Evolutionary conservation across 2,888 invertebrate genomes (phyloP), one percentile per base, ranked within the genome.

Genomic region (Drosophila quinaria): DNA sequence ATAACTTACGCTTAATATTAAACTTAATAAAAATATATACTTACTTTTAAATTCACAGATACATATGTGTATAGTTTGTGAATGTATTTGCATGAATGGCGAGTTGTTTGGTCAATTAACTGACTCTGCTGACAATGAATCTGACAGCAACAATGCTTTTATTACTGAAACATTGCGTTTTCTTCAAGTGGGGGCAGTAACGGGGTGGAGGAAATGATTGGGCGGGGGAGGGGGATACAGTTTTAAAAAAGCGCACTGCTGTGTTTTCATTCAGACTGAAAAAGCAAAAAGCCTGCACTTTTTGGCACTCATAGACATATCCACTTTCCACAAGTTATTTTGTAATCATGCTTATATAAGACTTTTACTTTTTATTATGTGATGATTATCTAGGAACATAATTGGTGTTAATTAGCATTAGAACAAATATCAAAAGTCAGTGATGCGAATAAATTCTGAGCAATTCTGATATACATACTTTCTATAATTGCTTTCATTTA

Each of bases 241-340:
- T 10, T 51, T 51, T 22, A 47, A 15, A 52, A 81, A 84, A 74
- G 50, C 69, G 62, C 74, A 78, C 49, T 50, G 73, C 67, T 70
- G 80, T 44, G 71, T 51, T 64, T 87, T 84, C 81, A 82, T 82
- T 82, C 81, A 87, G 62, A 75, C 87, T 55, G 19, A 71, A 67
- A 41, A 41, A 42, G 25, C 8, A 70, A 67, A 41, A 41, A 47
- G 25, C 5, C 33, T 66, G 70, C 64, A 74, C 3, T 56, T 77
- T 75, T 70, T 31, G 25, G 9, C 2, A 22, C 22, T 29, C 8
- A 8, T 2, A 46, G 11, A 13, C 15, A n/a, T 13, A 51, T 22
- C 15, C 33, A 31, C 4, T 35, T 35, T 19, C 35, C 35, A 50
- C 19, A 50, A 35, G 1, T n/a, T 35, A 13, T 13, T 50, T 35